Conservation (phyloP, 2,888 invertebrate species). For the Sphecodes monilicornis region DNA sequence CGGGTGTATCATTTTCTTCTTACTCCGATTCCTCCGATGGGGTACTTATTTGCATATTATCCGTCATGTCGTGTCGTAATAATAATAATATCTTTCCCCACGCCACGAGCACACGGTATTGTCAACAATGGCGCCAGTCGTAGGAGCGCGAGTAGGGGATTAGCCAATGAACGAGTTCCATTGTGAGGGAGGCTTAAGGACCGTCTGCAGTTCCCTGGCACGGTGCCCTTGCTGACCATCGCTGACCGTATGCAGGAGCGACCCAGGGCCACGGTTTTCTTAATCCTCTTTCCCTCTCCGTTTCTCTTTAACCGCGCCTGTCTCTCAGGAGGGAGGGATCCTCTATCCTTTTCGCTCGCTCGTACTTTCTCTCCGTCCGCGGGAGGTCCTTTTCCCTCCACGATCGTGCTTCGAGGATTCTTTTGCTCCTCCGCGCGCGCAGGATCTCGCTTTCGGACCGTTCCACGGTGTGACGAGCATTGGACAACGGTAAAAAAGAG, state of each 20-base stretch:
- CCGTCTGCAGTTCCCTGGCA: constrained; percentile 69
- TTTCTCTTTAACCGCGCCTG: constrained; percentile 3
- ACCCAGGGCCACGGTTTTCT: constrained; percentile 70
- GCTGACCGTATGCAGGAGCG: constrained; percentile 75
- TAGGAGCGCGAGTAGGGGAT: too few relatives aligned
- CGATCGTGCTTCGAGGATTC: neutral
- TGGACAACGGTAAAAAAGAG: too few relatives aligned
- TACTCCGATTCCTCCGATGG: too few relatives aligned
- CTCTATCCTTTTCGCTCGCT: constrained; percentile 23
- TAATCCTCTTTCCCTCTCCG: constrained; percentile 58
- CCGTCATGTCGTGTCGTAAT: too few relatives aligned
- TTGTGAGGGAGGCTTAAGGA: constrained; percentile 65
- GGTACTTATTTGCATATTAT: too few relatives aligned
- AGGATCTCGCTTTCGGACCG: constrained; percentile 18
- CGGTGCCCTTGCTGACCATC: constrained; percentile 75
- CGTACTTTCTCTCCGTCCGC: neutral
- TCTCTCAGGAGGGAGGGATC: constrained; percentile 10
- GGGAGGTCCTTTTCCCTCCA: neutral
- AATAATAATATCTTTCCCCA: too few relatives aligned
- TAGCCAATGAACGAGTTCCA: too few relatives aligned
- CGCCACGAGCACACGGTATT: too few relatives aligned
- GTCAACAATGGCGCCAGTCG: too few relatives aligned
- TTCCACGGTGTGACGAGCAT: too few relatives aligned
- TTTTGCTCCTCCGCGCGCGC: neutral
- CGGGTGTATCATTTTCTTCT: too few relatives aligned